These are phyloP conservation scores for Drosophila falleni DNA, from an alignment of 2,888 invertebrate genomes.

Conservation along the genomic window DNA sequence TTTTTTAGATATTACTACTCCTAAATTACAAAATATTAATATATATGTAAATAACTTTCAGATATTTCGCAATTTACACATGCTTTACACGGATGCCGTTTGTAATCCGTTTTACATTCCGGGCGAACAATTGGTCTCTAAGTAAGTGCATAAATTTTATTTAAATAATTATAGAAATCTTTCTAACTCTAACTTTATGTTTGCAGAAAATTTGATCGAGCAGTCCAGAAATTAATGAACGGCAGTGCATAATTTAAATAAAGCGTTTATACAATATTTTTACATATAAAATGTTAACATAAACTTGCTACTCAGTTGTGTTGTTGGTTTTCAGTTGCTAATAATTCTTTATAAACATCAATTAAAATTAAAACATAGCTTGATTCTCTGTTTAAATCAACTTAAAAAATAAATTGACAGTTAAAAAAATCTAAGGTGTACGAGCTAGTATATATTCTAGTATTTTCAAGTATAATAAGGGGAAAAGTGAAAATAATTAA, in stretches of 20 bases:
- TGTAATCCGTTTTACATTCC: conserved; percentile 99
- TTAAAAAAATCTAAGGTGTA: not conserved
- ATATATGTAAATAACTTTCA: conserved; percentile 76
- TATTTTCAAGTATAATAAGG: too few relatives aligned
- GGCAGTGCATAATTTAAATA: conserved; percentile 72
- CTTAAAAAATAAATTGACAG: not conserved
- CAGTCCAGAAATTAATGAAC: conserved; percentile 88
- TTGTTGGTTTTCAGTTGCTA: not conserved
- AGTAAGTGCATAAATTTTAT: conserved; percentile 86
- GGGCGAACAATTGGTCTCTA: conserved; percentile 94
- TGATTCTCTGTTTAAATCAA: not conserved
- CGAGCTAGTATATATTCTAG: too few relatives aligned
- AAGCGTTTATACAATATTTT: not conserved
- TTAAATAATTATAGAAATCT: conserved; percentile 17
- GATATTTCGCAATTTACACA: conserved; percentile 96
- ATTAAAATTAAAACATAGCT: not conserved
- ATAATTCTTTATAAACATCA: not conserved
- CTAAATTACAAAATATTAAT: too few relatives aligned
- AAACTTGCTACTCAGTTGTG: not conserved
- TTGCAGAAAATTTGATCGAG: conserved; percentile 89
- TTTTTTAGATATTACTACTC: too few relatives aligned
- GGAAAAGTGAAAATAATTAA: not conserved
- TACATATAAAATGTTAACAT: not conserved
- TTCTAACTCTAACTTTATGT: conserved; percentile 21
- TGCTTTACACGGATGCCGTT: conserved; percentile 96